Evolutionary conservation across 2,113 vertebrate genomes (phyloP).

Genomic region (Podarcis raffonei): DNA sequence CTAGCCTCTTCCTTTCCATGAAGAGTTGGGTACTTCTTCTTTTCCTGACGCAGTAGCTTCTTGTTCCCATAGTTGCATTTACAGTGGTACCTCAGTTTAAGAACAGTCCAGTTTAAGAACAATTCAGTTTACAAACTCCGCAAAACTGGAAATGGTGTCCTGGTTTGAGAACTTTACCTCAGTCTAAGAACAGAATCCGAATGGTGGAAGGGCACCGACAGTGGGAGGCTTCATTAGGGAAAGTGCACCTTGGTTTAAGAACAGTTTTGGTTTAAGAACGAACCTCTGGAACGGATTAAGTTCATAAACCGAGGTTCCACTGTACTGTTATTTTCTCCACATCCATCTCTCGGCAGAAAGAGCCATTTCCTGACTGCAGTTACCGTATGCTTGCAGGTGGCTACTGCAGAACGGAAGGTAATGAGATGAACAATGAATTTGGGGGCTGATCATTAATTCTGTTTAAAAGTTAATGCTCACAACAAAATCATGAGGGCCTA

Average conservation of each 20-base stretch:
- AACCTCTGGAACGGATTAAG: too few relatives aligned
- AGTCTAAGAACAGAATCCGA: too few relatives aligned
- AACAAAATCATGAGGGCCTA: slow-evolving; percentile 43
- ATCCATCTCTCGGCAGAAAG: neutral
- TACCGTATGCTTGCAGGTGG: neutral
- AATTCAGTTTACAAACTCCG: too few relatives aligned
- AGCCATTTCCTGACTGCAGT: neutral
- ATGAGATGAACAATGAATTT: slow-evolving; percentile 48
- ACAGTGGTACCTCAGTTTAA: too few relatives aligned
- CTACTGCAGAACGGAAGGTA: neutral
- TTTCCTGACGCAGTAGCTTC: neutral
- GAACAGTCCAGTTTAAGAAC: too few relatives aligned
- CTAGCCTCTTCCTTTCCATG: neutral
- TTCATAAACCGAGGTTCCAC: too few relatives aligned
- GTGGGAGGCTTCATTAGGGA: too few relatives aligned
- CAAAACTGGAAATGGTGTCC: too few relatives aligned
- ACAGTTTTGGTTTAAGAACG: too few relatives aligned
- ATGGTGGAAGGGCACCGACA: too few relatives aligned
- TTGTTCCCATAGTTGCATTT: slow-evolving; percentile 33
- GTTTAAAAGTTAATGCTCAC: slow-evolving; percentile 42
- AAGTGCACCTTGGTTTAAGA: too few relatives aligned
- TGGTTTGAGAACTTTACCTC: too few relatives aligned
- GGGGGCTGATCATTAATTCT: slow-evolving; percentile 44
- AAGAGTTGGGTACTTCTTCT: slow-evolving; percentile 28
- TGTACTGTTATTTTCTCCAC: slow-evolving; percentile 34